A percentile compares a stretch with the other conserved stretches of the same genome.
phyloP scores from a whole-genome alignment of 2,113 vertebrate genomes.

The Cynopterus brachyotis region DNA sequence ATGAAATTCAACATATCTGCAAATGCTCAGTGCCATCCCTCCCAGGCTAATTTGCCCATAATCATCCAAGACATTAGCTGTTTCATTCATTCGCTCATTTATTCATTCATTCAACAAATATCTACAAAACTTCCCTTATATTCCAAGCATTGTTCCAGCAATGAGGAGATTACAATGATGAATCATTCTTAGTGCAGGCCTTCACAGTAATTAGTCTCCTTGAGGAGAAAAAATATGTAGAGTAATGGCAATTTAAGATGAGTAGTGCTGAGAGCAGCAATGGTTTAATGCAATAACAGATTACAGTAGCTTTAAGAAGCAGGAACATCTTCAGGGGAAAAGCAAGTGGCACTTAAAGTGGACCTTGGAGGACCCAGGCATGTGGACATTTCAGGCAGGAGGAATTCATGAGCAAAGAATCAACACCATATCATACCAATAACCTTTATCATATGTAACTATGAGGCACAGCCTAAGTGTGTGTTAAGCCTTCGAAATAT shows the following conservation, averaged over 20 bases:
- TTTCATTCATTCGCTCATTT: background rate
- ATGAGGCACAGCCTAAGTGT: background rate
- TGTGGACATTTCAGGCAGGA: background rate
- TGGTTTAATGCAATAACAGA: background rate
- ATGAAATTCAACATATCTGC: background rate
- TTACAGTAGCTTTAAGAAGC: background rate
- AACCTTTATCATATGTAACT: too few species aligned
- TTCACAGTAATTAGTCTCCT: slow-evolving; percentile 40
- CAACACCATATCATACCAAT: background rate
- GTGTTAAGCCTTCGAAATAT: background rate
- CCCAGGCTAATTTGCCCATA: background rate
- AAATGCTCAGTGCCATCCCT: background rate
- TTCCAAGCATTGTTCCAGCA: background rate
- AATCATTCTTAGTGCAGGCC: background rate
- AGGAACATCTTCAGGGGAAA: background rate
- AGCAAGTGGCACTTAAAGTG: background rate
- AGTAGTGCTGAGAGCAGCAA: background rate
- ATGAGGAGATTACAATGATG: background rate
- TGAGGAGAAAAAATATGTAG: background rate
- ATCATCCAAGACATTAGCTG: background rate
- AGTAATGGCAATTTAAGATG: background rate
- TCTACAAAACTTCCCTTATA: background rate
- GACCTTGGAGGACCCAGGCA: background rate
- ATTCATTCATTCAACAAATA: background rate
- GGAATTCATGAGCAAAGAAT: background rate